Percentiles rank a stretch among this genome's conserved stretches.
These are phyloP conservation scores for Zaprionus gabonicus DNA, from an alignment of 1,140 invertebrate genomes.

Conservation along the genomic window DNA sequence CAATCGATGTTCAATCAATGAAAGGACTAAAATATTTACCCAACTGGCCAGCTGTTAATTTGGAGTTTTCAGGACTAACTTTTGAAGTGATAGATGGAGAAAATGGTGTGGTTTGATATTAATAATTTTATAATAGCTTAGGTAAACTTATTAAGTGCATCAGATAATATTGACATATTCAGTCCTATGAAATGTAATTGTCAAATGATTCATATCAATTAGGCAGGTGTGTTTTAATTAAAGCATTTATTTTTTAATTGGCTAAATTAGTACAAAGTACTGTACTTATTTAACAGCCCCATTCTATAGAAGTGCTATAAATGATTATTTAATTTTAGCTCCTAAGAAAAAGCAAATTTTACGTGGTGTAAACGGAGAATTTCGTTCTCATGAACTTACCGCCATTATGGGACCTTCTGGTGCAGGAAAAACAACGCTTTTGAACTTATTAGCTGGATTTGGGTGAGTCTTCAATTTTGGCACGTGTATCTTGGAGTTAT, in stretches of 20 bases:
- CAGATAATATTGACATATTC: neutral
- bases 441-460: slow-evolving; percentile 94
- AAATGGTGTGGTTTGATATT: slow-evolving; percentile 85
- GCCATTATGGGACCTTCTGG: slow-evolving; percentile 94
- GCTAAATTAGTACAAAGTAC: neutral
- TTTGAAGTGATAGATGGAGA: slow-evolving; percentile 86
- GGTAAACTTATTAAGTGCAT: slow-evolving; percentile 51
- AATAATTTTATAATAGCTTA: neutral
- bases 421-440: slow-evolving; percentile 94
- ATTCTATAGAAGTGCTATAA: neutral
- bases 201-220: neutral
- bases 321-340: slow-evolving; percentile 32
- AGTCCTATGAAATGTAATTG: neutral
- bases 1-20: slow-evolving; percentile 51
- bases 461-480: slow-evolving; percentile 86
- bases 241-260: neutral
- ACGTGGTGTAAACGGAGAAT: slow-evolving; percentile 70
- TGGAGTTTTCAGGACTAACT: slow-evolving; percentile 90
- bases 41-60: slow-evolving; percentile 87
- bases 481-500: neutral
- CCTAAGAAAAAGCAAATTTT: slow-evolving; percentile 66
- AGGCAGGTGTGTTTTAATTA: neutral
- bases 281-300: neutral
- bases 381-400: slow-evolving; percentile 87
- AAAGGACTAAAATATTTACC: slow-evolving; percentile 87